Evolutionary conservation across 2,888 invertebrate genomes (phyloP), one percentile per base, ranked within the genome.

Genomic region (Harmothoe impar): DNA sequence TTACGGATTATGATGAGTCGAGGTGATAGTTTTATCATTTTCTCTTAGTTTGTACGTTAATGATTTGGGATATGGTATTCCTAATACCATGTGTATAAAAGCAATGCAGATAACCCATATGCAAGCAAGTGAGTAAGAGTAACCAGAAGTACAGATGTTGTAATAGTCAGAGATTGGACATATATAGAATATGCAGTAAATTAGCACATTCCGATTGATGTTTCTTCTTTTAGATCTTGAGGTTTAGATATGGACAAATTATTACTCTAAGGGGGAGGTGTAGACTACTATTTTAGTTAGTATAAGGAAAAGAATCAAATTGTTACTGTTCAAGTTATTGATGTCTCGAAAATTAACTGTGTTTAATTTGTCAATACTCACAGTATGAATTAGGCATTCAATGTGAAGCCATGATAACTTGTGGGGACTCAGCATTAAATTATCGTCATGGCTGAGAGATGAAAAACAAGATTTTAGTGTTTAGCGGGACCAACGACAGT

Each of bases 71-170:
- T 62, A 62, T 12, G 31, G 20, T 72, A 72, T 72, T 15, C 15
- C 29, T 72, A 15, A 72, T 25, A 7, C 17, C 15, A 7, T 72
- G 72, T 72, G 20, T 15, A 29, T 72, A 72, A 29, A 72, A 72
- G 72, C 72, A 72, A 72, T 72, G 72, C 72, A 62, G 29, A 72
- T 29, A 29, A 29, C 25, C 31, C 31, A 29, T 72, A 72, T 72
- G 72, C 72, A 72, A 72, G 25, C 72, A 72, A 15, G 72, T 72
- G 31, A 25, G 3, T 20, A 62, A n/a, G 62, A n/a, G 62, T 62
- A n/a, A 20, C 25, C 3, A 25, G 20, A 25, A 25, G 25, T 25
- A 29, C 31, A 29, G 72, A 29, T 72, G 72, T 72, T 31, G 72
- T 72, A 15, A 7, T 72, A 29, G 72, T 72, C 72, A 72, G 29